Evolutionary conservation across 2,113 vertebrate species (phyloP).

Genomic region (Ciconia boyciana): DNA sequence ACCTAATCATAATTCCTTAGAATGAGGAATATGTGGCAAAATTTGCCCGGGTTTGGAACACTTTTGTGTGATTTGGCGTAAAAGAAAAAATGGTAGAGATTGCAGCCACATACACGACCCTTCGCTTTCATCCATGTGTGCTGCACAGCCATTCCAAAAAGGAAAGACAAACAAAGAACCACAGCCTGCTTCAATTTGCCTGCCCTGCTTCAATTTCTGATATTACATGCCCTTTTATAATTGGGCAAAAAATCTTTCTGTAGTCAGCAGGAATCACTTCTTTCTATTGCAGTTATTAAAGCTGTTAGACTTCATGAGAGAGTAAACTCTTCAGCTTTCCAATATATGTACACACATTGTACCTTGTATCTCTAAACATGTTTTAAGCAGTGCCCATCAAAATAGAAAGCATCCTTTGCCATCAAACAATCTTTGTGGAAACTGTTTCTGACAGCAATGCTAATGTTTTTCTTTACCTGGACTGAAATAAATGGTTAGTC

Average conservation of each 20-base stretch:
- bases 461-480: background rate
- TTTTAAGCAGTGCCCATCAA: background rate
- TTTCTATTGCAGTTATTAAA: background rate
- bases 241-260: background rate
- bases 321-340: background rate
- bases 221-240: background rate
- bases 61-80: background rate
- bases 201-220: background rate
- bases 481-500: background rate
- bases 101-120: background rate
- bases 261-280: background rate
- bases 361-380: background rate
- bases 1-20: background rate
- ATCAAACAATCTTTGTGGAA: background rate
- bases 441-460: background rate
- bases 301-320: background rate
- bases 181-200: background rate
- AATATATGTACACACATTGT: fast-evolving
- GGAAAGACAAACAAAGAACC: background rate
- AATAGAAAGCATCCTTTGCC: background rate
- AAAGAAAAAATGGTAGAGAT: background rate
- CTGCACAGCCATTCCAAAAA: background rate
- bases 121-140: background rate
- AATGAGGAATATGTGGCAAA: background rate
- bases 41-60: background rate